These are phyloP conservation scores for Leptinotarsa rubiginosa DNA, from an alignment of 2,888 invertebrate genomes.

Conservation along the genomic window DNA sequence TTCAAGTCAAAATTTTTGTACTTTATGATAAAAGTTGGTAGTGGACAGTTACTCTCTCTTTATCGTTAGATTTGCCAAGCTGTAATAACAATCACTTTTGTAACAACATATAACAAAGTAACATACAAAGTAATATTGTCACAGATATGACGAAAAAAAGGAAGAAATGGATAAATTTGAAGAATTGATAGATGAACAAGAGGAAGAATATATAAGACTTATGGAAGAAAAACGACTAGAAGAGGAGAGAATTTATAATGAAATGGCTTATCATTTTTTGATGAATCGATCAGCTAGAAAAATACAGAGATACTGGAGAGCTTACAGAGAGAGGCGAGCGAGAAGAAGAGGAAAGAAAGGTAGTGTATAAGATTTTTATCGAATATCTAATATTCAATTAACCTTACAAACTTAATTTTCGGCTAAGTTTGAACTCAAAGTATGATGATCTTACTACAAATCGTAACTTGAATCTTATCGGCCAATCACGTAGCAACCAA, in stretches of 20 bases:
- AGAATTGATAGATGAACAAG: constrained; percentile 69
- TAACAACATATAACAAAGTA: too few species aligned
- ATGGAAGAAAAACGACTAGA: constrained; percentile 74
- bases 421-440: too few species aligned
- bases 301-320: constrained; percentile 63
- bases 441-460: too few species aligned
- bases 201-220: constrained; percentile 68
- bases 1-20: too few species aligned
- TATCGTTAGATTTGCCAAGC: too few species aligned
- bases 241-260: constrained; percentile 69
- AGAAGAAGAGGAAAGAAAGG: constrained; percentile 46
- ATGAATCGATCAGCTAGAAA: constrained; percentile 57
- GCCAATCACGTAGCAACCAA: too few species aligned
- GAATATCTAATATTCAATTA: too few species aligned
- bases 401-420: too few species aligned
- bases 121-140: background rate
- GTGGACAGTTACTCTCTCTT: too few species aligned
- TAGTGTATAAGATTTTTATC: background rate
- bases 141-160: constrained; percentile 68
- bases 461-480: too few species aligned
- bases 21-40: too few species aligned
- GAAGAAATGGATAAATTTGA: constrained; percentile 66
- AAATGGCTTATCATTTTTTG: constrained; percentile 63
- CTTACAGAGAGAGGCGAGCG: constrained; percentile 48
- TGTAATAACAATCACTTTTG: too few species aligned